phyloP scores from a whole-genome alignment of 2,797 vertebrate species.

The Neostethus bicornis region DNA sequence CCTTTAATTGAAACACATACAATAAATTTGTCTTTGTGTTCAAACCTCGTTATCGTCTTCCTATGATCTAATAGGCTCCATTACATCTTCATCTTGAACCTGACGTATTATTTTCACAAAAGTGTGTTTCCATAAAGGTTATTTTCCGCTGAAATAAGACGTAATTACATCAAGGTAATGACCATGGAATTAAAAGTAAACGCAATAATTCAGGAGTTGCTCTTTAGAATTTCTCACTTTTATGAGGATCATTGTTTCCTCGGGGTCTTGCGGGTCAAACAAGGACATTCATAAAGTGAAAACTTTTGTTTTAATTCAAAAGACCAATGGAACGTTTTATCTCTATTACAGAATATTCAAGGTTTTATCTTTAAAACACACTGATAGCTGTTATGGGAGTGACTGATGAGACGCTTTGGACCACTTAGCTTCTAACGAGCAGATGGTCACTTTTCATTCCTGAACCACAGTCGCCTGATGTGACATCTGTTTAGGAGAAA shows the following conservation, averaged over 20 bases:
- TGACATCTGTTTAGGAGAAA: no score
- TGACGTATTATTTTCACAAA: background rate
- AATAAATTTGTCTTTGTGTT: slow-evolving; percentile 3
- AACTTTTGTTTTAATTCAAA: no score
- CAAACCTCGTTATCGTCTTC: background rate
- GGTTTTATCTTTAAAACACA: no score
- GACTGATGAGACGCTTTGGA: no score
- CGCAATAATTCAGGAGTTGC: background rate
- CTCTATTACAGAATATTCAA: no score
- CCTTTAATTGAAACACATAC: background rate
- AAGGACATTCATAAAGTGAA: no score
- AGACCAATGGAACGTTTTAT: no score
- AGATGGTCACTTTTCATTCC: no score
- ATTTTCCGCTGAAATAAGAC: background rate
- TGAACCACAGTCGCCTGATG: no score
- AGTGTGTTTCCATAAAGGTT: background rate
- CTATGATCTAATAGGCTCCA: background rate
- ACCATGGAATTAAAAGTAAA: background rate
- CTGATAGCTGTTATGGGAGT: no score
- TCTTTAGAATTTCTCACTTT: background rate
- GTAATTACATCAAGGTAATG: background rate
- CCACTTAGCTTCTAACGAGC: no score
- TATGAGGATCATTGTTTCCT: background rate
- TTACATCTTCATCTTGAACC: background rate
- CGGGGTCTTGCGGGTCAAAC: no score